phyloP scores from a whole-genome alignment of 2,797 vertebrate species.

The Sitta carolinensis region DNA sequence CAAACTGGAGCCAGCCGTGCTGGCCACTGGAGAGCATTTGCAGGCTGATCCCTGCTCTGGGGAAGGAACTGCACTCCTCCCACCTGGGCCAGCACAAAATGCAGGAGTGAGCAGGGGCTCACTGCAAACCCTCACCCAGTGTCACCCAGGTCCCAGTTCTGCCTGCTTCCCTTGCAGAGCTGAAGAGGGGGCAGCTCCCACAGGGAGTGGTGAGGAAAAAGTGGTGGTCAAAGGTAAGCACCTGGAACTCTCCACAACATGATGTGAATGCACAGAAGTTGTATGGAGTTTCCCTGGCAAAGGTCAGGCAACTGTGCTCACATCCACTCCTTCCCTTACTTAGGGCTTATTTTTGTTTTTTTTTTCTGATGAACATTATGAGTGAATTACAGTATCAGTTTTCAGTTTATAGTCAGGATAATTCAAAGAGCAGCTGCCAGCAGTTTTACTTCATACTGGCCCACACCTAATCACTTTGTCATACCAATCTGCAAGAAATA shows the following conservation, averaged over 20 bases:
- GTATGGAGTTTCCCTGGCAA: not conserved
- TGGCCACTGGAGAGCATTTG: not conserved
- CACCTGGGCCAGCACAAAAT: not conserved
- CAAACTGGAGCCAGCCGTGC: not conserved
- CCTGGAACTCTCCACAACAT: not conserved
- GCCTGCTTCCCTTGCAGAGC: not conserved
- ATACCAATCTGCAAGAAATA: not conserved
- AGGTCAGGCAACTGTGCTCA: not conserved
- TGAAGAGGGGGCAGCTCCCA: not conserved
- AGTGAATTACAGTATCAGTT: not conserved
- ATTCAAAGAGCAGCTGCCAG: not conserved
- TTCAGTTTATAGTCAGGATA: not conserved
- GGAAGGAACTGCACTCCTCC: not conserved
- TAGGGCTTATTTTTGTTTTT: not conserved
- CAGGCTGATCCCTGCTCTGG: not conserved
- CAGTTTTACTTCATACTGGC: not conserved
- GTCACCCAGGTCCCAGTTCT: not conserved
- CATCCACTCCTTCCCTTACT: not conserved
- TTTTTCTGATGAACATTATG: not conserved
- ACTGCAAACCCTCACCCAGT: not conserved
- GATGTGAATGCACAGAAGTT: not conserved
- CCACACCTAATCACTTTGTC: not conserved
- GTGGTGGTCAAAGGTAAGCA: not conserved
- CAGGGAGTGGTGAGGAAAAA: not conserved
- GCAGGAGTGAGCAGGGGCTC: fast-evolving